Conservation (phyloP, 2,113 vertebrate genomes). For the Oncorhynchus kisutch region DNA sequence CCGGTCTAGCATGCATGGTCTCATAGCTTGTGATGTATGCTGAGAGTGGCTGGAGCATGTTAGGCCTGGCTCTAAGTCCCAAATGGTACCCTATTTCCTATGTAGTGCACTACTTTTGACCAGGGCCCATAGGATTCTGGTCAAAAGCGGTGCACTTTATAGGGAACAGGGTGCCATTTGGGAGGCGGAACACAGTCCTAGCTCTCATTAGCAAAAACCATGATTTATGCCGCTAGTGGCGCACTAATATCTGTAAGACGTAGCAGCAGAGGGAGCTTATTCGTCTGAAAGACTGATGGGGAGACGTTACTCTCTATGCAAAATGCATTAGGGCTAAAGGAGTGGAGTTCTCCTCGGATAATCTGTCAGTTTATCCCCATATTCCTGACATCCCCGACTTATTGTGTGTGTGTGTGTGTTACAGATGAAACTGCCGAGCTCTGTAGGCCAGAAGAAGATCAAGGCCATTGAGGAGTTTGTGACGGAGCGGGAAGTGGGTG, state of each 20-base stretch:
- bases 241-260: too few species aligned
- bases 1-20: neutral
- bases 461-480: constrained; percentile 99
- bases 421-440: constrained; percentile 99
- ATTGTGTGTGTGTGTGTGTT: constrained; percentile 33
- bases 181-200: constrained; percentile 27
- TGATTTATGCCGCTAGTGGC: constrained; percentile 73
- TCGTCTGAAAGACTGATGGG: constrained; percentile 91
- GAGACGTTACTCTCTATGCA: constrained; percentile 83
- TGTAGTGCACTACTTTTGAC: too few species aligned
- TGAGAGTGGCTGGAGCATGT: constrained; percentile 5
- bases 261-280: constrained; percentile 58
- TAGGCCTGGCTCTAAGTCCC: constrained; percentile 57
- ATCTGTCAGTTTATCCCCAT: constrained; percentile 79
- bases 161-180: neutral
- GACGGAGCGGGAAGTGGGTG: constrained; percentile 95
- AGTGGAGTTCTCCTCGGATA: constrained; percentile 79
- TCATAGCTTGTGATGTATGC: neutral
- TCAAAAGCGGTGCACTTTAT: too few species aligned
- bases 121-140: too few species aligned
- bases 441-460: constrained; percentile 99
- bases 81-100: neutral
- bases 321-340: constrained; percentile 85
- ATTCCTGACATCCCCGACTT: constrained; percentile 30
- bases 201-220: constrained; percentile 80